Percentiles rank a stretch among this genome's conserved stretches.
These are phyloP conservation scores for Channa striata DNA, from an alignment of 2,797 vertebrate species.

Conservation along the genomic window DNA sequence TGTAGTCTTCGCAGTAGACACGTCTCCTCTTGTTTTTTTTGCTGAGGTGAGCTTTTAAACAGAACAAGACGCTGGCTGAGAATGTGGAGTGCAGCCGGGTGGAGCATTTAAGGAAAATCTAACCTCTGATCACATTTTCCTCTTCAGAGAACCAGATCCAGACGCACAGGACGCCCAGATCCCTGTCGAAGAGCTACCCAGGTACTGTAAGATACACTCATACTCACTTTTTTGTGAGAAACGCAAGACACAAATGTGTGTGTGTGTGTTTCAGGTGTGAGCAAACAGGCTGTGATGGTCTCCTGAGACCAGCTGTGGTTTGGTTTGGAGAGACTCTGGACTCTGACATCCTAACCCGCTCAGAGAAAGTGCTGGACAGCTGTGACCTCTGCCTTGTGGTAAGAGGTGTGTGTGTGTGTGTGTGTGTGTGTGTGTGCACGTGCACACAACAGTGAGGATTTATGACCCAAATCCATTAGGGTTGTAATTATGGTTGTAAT, in stretches of 20 bases:
- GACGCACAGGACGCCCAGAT: conserved; percentile 86
- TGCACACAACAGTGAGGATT: background rate
- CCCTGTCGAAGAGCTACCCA: conserved; percentile 89
- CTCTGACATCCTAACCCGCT: conserved; percentile 83
- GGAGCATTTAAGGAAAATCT: too few species aligned
- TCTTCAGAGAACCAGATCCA: conserved; percentile 90
- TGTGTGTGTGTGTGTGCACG: background rate
- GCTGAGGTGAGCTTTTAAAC: too few species aligned
- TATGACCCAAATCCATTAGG: background rate
- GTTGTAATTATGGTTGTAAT: background rate
- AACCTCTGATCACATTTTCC: background rate
- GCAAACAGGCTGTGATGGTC: conserved; percentile 85
- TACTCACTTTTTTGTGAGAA: background rate
- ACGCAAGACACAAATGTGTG: too few species aligned
- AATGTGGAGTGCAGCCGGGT: too few species aligned
- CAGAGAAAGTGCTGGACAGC: conserved; percentile 89
- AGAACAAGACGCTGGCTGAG: too few species aligned
- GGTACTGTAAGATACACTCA: conserved; percentile 74
- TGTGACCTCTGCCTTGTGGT: conserved; percentile 97
- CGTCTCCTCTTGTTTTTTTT: too few species aligned
- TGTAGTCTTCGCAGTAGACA: too few species aligned
- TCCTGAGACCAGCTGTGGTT: conserved; percentile 94
- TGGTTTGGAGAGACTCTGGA: conserved; percentile 97
- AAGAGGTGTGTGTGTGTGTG: conserved; percentile 56
- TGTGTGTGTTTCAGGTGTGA: conserved; percentile 86